Conservation (phyloP, 1,140 invertebrate genomes). For the Drosophila oshimai region DNA sequence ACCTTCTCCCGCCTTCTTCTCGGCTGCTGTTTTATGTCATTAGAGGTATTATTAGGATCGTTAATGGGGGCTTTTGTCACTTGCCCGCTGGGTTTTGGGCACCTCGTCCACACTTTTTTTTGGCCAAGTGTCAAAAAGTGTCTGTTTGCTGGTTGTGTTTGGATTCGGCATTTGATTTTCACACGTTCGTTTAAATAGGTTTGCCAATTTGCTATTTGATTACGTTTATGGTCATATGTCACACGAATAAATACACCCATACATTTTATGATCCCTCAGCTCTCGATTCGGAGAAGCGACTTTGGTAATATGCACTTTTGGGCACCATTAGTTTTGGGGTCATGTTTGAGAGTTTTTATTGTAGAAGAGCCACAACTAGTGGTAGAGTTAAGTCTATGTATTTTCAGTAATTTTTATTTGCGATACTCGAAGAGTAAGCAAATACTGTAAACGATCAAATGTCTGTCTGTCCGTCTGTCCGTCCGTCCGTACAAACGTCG, state of each 20-base stretch:
- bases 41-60: slow-evolving; percentile 80
- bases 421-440: too few relatives aligned
- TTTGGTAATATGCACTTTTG: background rate
- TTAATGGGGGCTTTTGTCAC: slow-evolving; percentile 75
- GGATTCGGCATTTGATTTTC: slow-evolving; percentile 65
- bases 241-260: slow-evolving; percentile 8
- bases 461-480: too few relatives aligned
- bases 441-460: too few relatives aligned
- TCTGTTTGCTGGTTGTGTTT: slow-evolving; percentile 62
- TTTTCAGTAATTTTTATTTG: too few relatives aligned
- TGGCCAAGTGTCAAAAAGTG: slow-evolving; percentile 64
- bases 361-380: background rate
- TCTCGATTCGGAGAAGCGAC: slow-evolving; percentile 4
- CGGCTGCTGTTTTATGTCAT: slow-evolving; percentile 73
- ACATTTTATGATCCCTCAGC: background rate
- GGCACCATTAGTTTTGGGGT: background rate
- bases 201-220: slow-evolving; percentile 64
- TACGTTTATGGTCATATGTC: slow-evolving; percentile 35
- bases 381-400: too few relatives aligned
- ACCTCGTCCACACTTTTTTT: slow-evolving; percentile 38
- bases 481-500: too few relatives aligned
- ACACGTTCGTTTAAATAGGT: slow-evolving; percentile 71
- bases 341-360: background rate
- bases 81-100: slow-evolving; percentile 49
- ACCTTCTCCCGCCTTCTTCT: slow-evolving; percentile 10